These are phyloP conservation scores for Acleris emargana DNA, from an alignment of 2,888 invertebrate genomes.

Conservation along the genomic window DNA sequence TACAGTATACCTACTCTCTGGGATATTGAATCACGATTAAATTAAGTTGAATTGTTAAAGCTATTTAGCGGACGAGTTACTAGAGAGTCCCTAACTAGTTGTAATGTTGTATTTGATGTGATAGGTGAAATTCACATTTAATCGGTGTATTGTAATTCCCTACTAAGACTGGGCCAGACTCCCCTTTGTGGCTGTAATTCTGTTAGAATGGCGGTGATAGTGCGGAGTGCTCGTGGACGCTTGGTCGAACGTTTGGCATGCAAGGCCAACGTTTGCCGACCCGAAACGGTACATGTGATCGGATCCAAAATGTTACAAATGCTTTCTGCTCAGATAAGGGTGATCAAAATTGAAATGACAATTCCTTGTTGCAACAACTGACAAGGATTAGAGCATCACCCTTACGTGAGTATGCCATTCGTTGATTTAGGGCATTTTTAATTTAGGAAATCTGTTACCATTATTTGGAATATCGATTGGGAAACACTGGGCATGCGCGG, in stretches of 20 bases:
- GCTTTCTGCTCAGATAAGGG: constrained; percentile 27
- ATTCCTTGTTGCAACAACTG: constrained; percentile 13
- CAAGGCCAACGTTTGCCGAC: constrained; percentile 29
- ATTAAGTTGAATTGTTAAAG: constrained; percentile 76
- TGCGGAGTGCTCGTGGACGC: constrained; percentile 23
- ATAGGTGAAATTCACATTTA: constrained; percentile 67
- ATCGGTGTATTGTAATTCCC: constrained; percentile 74
- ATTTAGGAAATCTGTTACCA: constrained; percentile 35
- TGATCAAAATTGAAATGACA: constrained; percentile 1
- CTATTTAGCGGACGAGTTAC: constrained; percentile 66
- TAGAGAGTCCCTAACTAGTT: constrained; percentile 67
- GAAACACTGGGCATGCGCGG: constrained; percentile 6
- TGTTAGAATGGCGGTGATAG: constrained; percentile 26
- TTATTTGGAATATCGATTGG: constrained; percentile 30
- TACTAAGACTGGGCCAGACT: constrained; percentile 64
- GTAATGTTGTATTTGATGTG: constrained; percentile 76
- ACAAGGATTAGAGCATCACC: constrained; percentile 12
- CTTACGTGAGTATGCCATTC: constrained; percentile 33
- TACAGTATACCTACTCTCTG: constrained; percentile 52
- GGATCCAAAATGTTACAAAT: constrained; percentile 32
- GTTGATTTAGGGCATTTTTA: constrained; percentile 37
- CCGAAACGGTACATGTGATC: constrained; percentile 16
- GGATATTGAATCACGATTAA: constrained; percentile 63
- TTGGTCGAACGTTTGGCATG: constrained; percentile 34
- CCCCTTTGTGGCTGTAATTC: constrained; percentile 54